Percentiles rank a stretch among this genome's conserved stretches.
phyloP scores from a whole-genome alignment of 1,140 invertebrate genomes.

The Pogonus chalceus region DNA sequence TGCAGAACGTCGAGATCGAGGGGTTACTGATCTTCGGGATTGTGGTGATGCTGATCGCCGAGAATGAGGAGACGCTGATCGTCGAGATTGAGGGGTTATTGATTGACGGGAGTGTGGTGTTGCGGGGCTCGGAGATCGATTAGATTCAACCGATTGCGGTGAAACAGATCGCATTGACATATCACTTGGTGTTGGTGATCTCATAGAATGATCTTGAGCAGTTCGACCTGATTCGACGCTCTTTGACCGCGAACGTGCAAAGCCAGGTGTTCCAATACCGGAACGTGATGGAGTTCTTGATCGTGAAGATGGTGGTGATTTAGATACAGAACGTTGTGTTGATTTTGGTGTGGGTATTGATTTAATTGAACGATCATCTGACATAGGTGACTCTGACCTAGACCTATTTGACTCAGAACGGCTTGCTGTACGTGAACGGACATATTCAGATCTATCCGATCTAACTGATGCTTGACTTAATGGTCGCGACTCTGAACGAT shows the following conservation, averaged over 20 bases:
- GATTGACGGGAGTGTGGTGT: slow-evolving; percentile 23
- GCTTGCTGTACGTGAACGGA: slow-evolving; percentile 6
- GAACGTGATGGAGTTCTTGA: background rate
- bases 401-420: slow-evolving; percentile 17
- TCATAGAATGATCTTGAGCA: background rate
- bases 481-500: background rate
- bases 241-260: background rate
- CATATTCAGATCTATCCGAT: slow-evolving; percentile 14
- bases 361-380: background rate
- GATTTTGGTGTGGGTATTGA: background rate
- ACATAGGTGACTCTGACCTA: background rate
- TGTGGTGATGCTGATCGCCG: slow-evolving; percentile 26
- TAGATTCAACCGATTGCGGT: slow-evolving; percentile 19
- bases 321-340: background rate
- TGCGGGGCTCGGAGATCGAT: slow-evolving; percentile 22
- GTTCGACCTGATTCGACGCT: background rate
- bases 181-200: slow-evolving; percentile 24
- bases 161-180: slow-evolving; percentile 24
- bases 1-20: slow-evolving; percentile 19
- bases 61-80: slow-evolving; percentile 27
- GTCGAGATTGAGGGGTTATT: slow-evolving; percentile 27
- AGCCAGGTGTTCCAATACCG: background rate
- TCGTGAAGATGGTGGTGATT: background rate
- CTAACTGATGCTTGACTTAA: slow-evolving; percentile 13
- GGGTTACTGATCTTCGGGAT: slow-evolving; percentile 29